These are phyloP conservation scores for Sacculina carcini DNA, from an alignment of 2,888 invertebrate genomes.

Conservation along the genomic window DNA sequence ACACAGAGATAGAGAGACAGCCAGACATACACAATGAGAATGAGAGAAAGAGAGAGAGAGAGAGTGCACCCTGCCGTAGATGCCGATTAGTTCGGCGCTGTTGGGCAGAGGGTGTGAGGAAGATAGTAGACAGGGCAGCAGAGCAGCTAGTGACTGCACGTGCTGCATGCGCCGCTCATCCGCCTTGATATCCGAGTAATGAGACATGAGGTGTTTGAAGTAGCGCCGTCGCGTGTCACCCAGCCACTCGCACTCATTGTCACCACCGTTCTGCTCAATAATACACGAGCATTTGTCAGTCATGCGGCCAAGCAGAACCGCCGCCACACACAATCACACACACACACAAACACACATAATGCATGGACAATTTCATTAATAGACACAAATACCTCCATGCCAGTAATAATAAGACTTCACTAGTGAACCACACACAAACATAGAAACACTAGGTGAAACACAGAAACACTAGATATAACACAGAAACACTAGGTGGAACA, in stretches of 20 bases:
- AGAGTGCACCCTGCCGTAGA: conserved; percentile 53
- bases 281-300: neutral
- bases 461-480: too few relatives aligned
- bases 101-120: conserved; percentile 43
- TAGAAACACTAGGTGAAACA: too few relatives aligned
- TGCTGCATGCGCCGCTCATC: conserved; percentile 50
- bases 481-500: too few relatives aligned
- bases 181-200: conserved; percentile 49
- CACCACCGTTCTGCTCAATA: conserved; percentile 32
- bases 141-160: conserved; percentile 40
- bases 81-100: conserved; percentile 44
- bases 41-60: conserved; percentile 6
- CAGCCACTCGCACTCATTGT: conserved; percentile 37
- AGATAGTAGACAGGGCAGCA: conserved; percentile 42
- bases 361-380: too few relatives aligned
- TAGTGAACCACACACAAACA: too few relatives aligned
- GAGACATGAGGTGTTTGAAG: conserved; percentile 70
- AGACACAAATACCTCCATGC: too few relatives aligned
- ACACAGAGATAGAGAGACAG: too few relatives aligned
- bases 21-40: conserved; percentile 1
- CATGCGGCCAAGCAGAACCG: neutral
- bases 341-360: conserved; percentile 3
- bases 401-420: too few relatives aligned
- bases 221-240: conserved; percentile 38
- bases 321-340: neutral